Percentiles rank a stretch among this genome's conserved stretches.
Conservation (phyloP, 2,797 vertebrate genomes). For the Pseudopleuronectes americanus region DNA sequence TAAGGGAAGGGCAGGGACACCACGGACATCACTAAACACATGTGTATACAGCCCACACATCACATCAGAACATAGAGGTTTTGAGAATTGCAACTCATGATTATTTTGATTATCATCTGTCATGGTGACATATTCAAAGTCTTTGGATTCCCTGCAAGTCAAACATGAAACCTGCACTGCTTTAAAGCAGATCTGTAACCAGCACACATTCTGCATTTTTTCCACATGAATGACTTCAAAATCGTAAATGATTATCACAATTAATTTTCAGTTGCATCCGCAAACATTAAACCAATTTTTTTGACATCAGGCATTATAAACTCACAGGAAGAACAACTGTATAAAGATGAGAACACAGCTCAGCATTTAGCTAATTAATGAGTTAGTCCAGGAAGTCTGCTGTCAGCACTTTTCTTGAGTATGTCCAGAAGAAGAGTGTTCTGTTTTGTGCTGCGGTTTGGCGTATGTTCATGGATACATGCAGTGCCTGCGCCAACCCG, state of each 20-base stretch:
- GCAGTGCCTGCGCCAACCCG: conserved; percentile 14
- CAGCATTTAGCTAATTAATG: conserved; percentile 46
- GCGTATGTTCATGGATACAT: conserved; percentile 36
- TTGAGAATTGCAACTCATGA: neutral
- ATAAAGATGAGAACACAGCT: conserved; percentile 21
- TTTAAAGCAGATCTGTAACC: neutral
- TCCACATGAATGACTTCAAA: neutral
- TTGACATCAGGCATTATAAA: conserved; percentile 7
- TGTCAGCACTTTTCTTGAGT: conserved; percentile 48
- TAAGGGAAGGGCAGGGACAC: conserved; percentile 15
- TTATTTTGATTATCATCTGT: conserved; percentile 1
- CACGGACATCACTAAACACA: conserved; percentile 5
- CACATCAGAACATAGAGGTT: neutral
- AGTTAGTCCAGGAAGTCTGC: conserved; percentile 42
- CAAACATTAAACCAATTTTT: conserved; percentile 5
- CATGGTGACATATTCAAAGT: neutral
- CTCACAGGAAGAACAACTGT: conserved; percentile 27
- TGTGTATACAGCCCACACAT: neutral
- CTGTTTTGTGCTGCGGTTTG: conserved; percentile 48
- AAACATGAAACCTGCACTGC: neutral
- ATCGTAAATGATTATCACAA: neutral
- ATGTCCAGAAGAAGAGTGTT: conserved; percentile 42
- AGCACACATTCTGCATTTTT: too few relatives aligned
- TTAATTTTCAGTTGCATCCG: neutral
- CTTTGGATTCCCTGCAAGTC: neutral